phyloP scores from a whole-genome alignment of 2,888 invertebrate genomes.

The Stenichneumon culpator region DNA sequence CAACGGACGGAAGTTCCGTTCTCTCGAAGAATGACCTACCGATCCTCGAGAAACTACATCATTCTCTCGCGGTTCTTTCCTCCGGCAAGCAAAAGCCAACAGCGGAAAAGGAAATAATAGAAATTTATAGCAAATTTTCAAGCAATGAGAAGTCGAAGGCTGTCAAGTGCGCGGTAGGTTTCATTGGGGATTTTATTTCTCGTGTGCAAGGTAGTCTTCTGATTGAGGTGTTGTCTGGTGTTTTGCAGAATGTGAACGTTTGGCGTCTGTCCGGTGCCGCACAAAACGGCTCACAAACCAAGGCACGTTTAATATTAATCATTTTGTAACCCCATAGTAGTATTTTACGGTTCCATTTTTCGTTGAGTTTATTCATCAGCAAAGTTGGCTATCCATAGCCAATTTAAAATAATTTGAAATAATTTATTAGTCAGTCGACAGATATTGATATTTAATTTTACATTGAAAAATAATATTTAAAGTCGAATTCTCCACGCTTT shows the following conservation, averaged over 20 bases:
- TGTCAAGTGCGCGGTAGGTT: slow-evolving; percentile 29
- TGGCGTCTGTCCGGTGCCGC: slow-evolving; percentile 59
- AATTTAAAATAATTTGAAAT: not conserved
- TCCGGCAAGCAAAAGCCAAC: slow-evolving; percentile 4
- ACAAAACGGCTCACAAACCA: slow-evolving; percentile 28
- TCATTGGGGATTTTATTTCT: not conserved
- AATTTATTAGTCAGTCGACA: not conserved
- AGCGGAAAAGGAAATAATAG: slow-evolving; percentile 30
- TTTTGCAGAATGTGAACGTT: slow-evolving; percentile 39
- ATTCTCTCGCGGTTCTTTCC: slow-evolving; percentile 47
- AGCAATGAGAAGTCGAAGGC: slow-evolving; percentile 19
- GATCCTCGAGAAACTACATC: slow-evolving; percentile 46
- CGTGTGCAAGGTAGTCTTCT: not conserved
- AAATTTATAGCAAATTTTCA: slow-evolving; percentile 56
- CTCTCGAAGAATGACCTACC: slow-evolving; percentile 8
- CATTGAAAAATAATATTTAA: not conserved
- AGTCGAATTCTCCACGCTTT: not conserved
- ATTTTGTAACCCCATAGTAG: not conserved
- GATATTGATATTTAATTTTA: not conserved
- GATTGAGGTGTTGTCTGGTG: not conserved
- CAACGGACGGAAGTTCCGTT: not conserved
- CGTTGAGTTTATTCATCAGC: not conserved
- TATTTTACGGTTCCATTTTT: not conserved
- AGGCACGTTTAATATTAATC: slow-evolving; percentile 12
- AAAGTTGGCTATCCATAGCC: not conserved